phyloP scores from a whole-genome alignment of 2,888 invertebrate genomes.

The Agrotis clavis region DNA sequence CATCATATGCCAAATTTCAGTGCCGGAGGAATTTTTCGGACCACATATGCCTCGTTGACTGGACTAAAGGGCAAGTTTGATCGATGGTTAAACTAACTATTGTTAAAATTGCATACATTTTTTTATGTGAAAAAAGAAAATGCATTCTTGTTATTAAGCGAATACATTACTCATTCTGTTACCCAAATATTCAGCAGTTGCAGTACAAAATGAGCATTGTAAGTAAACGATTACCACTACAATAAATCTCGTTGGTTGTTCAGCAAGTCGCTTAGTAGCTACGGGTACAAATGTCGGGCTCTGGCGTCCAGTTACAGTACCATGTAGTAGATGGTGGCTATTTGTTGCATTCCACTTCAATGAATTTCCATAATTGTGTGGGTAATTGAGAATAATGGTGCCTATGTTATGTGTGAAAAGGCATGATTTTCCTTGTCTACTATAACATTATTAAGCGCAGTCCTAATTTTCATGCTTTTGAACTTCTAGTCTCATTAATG shows the following conservation, averaged over 20 bases:
- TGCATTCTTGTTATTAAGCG: constrained; percentile 9
- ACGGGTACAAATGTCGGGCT: constrained; percentile 61
- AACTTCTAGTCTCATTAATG: too few species aligned
- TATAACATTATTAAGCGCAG: background rate
- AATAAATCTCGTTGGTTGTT: constrained; percentile 53
- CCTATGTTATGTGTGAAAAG: background rate
- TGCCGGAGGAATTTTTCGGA: too few species aligned
- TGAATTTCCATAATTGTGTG: constrained; percentile 21
- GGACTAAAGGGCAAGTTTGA: too few species aligned
- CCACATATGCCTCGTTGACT: too few species aligned
- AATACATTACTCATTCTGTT: constrained; percentile 48
- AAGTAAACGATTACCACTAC: constrained; percentile 46
- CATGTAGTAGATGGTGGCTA: constrained; percentile 24
- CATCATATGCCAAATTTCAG: too few species aligned
- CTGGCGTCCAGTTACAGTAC: constrained; percentile 13
- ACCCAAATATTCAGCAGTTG: constrained; percentile 22
- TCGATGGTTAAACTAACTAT: too few species aligned
- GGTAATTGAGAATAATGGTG: background rate
- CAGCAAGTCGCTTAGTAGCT: constrained; percentile 54
- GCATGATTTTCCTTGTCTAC: background rate
- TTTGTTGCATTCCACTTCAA: constrained; percentile 36
- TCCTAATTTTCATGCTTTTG: background rate
- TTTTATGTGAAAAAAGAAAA: too few species aligned
- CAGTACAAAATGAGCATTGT: constrained; percentile 47
- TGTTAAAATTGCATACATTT: too few species aligned